Percentiles rank a stretch among this genome's conserved stretches.
Evolutionary conservation across 2,113 vertebrate species (phyloP).

Genomic region (Chloebia gouldiae): DNA sequence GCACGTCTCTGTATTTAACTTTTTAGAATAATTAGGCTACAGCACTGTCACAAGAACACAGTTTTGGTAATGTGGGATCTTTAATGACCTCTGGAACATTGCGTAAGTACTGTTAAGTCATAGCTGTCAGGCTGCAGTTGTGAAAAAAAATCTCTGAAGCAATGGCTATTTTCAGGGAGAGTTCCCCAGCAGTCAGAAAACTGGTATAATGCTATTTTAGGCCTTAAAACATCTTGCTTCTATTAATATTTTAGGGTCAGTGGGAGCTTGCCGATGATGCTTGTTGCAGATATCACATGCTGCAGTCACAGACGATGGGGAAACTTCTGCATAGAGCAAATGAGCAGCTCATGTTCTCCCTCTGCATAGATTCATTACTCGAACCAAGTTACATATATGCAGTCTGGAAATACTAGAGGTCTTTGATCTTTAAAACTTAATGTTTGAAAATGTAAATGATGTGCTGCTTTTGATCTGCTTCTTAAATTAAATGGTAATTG

Average conservation of each 20-base stretch:
- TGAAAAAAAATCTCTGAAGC: neutral
- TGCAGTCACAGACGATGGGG: neutral
- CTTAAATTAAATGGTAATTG: constrained; percentile 62
- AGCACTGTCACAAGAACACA: neutral
- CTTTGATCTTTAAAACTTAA: constrained; percentile 57
- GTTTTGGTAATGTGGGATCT: neutral
- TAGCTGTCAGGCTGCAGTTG: neutral
- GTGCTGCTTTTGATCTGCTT: constrained; percentile 55
- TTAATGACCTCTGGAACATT: neutral
- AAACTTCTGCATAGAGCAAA: neutral
- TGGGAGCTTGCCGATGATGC: neutral
- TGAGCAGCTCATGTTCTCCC: neutral
- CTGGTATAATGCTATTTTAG: neutral
- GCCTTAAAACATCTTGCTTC: neutral
- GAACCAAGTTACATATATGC: neutral
- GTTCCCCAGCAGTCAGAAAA: neutral
- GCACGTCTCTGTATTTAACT: neutral
- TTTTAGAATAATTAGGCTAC: neutral
- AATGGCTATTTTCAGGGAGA: neutral
- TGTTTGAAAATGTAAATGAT: constrained; percentile 63
- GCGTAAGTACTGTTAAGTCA: neutral
- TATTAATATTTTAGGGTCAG: neutral
- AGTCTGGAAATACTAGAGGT: constrained; percentile 21
- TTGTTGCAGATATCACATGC: neutral
- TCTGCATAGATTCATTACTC: neutral